A percentile compares a stretch with the other conserved stretches of the same genome.
phyloP scores from a whole-genome alignment of 2,113 vertebrate genomes.

The Bettongia penicillata region DNA sequence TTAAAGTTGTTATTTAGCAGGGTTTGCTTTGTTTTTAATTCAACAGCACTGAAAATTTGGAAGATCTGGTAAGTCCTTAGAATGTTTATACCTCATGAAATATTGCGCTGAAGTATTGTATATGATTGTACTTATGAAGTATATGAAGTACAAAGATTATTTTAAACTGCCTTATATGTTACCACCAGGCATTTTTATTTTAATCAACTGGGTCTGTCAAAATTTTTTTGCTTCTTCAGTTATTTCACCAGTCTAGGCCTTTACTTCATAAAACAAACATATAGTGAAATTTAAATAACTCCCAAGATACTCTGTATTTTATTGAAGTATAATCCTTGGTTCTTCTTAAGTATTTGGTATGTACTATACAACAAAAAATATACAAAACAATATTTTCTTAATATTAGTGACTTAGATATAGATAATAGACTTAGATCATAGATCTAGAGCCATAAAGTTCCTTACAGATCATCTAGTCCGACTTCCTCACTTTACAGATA shows the following conservation, averaged over 20 bases:
- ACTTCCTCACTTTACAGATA: background rate
- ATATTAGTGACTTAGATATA: background rate
- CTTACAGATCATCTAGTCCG: background rate
- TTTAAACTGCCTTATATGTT: conserved; percentile 46
- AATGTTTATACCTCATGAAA: background rate
- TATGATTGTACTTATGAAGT: background rate
- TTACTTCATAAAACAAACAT: conserved; percentile 43
- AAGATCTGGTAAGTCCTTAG: background rate
- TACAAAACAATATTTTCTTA: background rate
- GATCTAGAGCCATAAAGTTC: background rate
- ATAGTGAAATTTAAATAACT: conserved; percentile 22
- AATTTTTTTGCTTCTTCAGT: conserved; percentile 35
- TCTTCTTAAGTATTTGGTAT: background rate
- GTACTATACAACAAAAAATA: background rate
- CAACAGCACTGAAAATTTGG: background rate
- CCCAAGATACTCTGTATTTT: conserved; percentile 33
- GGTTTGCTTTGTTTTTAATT: background rate
- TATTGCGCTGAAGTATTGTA: background rate
- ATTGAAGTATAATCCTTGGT: background rate
- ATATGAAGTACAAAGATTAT: conserved; percentile 13
- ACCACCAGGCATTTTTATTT: conserved; percentile 27
- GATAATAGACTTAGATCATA: background rate
- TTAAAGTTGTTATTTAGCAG: background rate
- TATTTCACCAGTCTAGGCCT: conserved; percentile 16
- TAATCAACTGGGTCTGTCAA: conserved; percentile 23